Conservation (phyloP, 2,888 invertebrate species). For the Ferdinandea cuprea region DNA sequence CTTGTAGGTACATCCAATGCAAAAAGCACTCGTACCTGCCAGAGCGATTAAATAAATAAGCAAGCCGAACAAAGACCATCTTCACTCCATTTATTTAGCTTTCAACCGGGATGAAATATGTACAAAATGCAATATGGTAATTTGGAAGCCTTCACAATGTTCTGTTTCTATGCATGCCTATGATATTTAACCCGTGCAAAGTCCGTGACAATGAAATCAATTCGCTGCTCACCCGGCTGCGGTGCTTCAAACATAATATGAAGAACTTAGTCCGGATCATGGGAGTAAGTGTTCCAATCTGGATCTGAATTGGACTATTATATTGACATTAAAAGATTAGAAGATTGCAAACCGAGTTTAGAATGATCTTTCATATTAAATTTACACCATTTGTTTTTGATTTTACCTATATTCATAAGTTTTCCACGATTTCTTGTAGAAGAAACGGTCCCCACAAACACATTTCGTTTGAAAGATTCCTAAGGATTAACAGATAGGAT, state of each 20-base stretch:
- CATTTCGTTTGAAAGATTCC: too few relatives aligned
- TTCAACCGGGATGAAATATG: conserved; percentile 98
- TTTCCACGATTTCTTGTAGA: too few relatives aligned
- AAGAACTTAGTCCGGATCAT: conserved; percentile 98
- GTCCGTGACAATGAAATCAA: conserved; percentile 90
- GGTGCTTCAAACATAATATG: conserved; percentile 99
- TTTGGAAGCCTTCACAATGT: conserved; percentile 94
- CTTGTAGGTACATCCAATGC: conserved; percentile 97
- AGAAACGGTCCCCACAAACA: too few relatives aligned
- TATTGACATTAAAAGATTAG: too few relatives aligned
- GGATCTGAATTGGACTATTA: conserved; percentile 92
- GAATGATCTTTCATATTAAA: too few relatives aligned
- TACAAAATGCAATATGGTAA: conserved; percentile 98
- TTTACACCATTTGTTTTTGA: too few relatives aligned
- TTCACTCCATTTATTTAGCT: conserved; percentile 97
- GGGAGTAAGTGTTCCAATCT: conserved; percentile 96
- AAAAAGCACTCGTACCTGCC: conserved; percentile 94
- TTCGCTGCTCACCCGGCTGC: conserved; percentile 92
- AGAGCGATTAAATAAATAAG: conserved; percentile 98
- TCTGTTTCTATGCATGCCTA: conserved; percentile 97
- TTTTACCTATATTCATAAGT: too few relatives aligned
- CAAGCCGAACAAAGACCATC: conserved; percentile 99
- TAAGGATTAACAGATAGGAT: too few relatives aligned
- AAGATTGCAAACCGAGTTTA: too few relatives aligned
- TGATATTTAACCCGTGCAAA: conserved; percentile 96